These are phyloP conservation scores for Tholera decimalis DNA, from an alignment of 2,888 invertebrate species.

Conservation along the genomic window DNA sequence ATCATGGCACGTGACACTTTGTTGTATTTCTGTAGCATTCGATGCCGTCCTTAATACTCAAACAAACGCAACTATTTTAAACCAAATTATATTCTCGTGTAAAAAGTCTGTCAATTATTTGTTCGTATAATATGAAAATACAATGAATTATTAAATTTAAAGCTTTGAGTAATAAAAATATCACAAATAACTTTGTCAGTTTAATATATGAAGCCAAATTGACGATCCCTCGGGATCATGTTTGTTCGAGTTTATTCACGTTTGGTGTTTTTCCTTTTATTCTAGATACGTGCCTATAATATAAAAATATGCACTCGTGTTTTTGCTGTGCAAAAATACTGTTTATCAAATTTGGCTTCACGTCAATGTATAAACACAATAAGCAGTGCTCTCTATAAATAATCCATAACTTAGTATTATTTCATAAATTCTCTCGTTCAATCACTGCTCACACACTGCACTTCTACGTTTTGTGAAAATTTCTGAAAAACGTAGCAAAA, in stretches of 20 bases:
- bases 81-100: constrained; percentile 61
- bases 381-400: constrained; percentile 54
- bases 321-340: constrained; percentile 40
- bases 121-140: constrained; percentile 69
- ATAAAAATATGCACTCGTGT: constrained; percentile 56
- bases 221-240: constrained; percentile 53
- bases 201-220: constrained; percentile 69
- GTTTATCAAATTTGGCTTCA: constrained; percentile 63
- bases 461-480: constrained; percentile 75
- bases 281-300: constrained; percentile 52
- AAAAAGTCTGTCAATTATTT: constrained; percentile 62
- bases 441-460: constrained; percentile 73
- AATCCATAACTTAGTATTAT: constrained; percentile 53
- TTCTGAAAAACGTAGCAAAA: constrained; percentile 77
- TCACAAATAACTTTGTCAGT: constrained; percentile 81
- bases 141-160: constrained; percentile 74
- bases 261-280: constrained; percentile 32
- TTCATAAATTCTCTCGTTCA: constrained; percentile 56
- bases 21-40: constrained; percentile 68
- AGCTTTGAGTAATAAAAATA: constrained; percentile 79
- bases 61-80: constrained; percentile 55
- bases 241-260: constrained; percentile 46
- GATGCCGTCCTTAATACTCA: constrained; percentile 61
- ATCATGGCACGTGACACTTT: constrained; percentile 83
- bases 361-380: constrained; percentile 61